These are phyloP conservation scores for Poeciliopsis infans DNA, from an alignment of 2,797 vertebrate genomes.

Conservation along the genomic window DNA sequence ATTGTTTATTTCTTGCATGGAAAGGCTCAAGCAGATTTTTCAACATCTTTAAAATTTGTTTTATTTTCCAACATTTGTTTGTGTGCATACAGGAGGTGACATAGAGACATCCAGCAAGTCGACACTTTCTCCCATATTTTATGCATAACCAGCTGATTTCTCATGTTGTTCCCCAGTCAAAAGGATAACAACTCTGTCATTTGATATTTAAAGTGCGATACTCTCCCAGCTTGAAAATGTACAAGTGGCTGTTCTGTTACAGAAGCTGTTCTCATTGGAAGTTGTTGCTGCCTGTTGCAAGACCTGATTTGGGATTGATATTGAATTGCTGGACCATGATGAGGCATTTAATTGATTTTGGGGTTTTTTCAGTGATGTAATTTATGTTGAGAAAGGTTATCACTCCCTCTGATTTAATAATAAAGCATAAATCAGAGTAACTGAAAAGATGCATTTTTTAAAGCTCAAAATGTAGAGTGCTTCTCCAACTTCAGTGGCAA, in stretches of 20 bases:
- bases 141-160: constrained; percentile 30
- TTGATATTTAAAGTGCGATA: constrained; percentile 13
- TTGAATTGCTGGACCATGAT: constrained; percentile 12
- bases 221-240: constrained; percentile 23
- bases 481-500: neutral
- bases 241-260: constrained; percentile 12
- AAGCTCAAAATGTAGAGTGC: neutral
- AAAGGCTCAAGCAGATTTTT: neutral
- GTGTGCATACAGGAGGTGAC: constrained; percentile 34
- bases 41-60: neutral
- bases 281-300: neutral
- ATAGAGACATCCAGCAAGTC: constrained; percentile 31
- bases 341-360: neutral
- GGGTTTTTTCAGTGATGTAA: neutral
- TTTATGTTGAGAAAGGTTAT: neutral
- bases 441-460: neutral
- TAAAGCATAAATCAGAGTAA: constrained; percentile 2
- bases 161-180: constrained; percentile 3
- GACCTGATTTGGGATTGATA: constrained; percentile 9
- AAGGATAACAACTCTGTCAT: neutral
- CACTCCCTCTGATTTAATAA: neutral
- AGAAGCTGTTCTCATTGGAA: constrained; percentile 13
- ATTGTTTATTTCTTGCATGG: no score
- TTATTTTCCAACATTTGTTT: neutral
- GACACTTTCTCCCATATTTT: constrained; percentile 24